Base-by-base conservation (phyloP, 1,140 invertebrate species). In the Drosophila albomicans region DNA sequence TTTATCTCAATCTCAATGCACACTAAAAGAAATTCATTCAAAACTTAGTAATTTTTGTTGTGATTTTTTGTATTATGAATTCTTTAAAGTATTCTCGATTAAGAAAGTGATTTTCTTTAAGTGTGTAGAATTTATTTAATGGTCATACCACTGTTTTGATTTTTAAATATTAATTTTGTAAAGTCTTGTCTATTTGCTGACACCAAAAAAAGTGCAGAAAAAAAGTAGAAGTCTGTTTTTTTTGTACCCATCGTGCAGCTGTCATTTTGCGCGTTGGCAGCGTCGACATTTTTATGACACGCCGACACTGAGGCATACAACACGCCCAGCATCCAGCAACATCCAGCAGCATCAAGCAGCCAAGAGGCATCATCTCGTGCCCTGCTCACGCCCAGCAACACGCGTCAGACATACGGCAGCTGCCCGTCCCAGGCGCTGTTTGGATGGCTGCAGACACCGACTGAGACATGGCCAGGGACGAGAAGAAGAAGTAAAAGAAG, bases 291-390 rank as follows among this genome's bases (percentile, higher is more conserved):
- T 86, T 88, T 89, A 88, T 79, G 77, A 79, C 74, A 76, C 58
- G 68, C 74, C 84, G 74, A 73, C 84, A 89, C 81, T 68, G 69
- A 84, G 79, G 78, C 84, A 84, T 46, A 87, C 78, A 77, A 87
- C 73, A 71, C 56, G 48, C 67, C 66, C 38, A 15, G 11, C 45
- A 41, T 41, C 75, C 35, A 38, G 2, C 35, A 38, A 20, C 20
- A 20, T 20, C 20, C 20, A 20, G 20, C 35, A 11, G 0, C 35
- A 10, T 2, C 35, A 0, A 38, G 10, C 35, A 38, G 35, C 7
- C 35, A 38, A 38, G 20, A 25, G 20, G 20, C 20, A 25, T 25
- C 35, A 8, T 8, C 35, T 38, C 8, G 35, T 38, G 48, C 67
- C 66, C 43, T 15, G 11, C 45, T 32, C 70, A 58, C 38, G 61